Percentiles rank a stretch among this genome's conserved stretches.
Conservation (phyloP, 1,140 invertebrate species). For the Pinna nobilis region DNA sequence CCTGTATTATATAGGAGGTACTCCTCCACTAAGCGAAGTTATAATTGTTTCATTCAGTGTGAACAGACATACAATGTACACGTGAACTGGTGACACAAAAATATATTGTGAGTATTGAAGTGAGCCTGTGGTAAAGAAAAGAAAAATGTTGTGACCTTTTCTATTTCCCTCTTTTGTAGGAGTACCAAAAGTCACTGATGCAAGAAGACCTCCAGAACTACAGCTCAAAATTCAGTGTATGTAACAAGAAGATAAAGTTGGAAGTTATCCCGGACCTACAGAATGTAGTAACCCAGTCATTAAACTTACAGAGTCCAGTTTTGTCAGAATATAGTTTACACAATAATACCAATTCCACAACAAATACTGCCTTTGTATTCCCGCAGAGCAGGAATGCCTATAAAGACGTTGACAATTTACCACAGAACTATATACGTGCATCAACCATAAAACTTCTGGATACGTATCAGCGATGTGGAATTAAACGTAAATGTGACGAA, state of each 20-base stretch:
- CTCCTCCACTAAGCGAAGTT: not conserved
- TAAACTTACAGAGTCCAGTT: constrained; percentile 44
- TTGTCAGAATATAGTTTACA: constrained; percentile 20
- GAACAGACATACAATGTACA: not conserved
- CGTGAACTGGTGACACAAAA: not conserved
- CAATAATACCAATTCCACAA: no score
- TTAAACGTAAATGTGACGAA: constrained; percentile 70
- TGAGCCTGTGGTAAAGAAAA: no score
- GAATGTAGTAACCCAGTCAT: constrained; percentile 66
- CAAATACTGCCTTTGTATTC: constrained; percentile 52
- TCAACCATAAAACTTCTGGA: constrained; percentile 85
- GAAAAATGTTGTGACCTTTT: no score
- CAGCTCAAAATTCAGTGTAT: constrained; percentile 66
- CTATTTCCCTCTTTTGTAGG: not conserved
- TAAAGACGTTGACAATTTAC: constrained; percentile 57
- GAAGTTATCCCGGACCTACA: constrained; percentile 59
- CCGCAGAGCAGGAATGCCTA: constrained; percentile 61
- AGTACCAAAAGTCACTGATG: constrained; percentile 53
- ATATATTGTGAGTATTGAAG: not conserved
- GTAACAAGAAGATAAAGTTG: constrained; percentile 69
- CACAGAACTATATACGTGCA: constrained; percentile 81
- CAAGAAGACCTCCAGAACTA: constrained; percentile 67
- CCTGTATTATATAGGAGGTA: not conserved
- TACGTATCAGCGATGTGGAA: constrained; percentile 65
- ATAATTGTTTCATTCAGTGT: not conserved